Evolutionary conservation across 2,113 vertebrate species (phyloP).

Genomic region (Lonchura striata): DNA sequence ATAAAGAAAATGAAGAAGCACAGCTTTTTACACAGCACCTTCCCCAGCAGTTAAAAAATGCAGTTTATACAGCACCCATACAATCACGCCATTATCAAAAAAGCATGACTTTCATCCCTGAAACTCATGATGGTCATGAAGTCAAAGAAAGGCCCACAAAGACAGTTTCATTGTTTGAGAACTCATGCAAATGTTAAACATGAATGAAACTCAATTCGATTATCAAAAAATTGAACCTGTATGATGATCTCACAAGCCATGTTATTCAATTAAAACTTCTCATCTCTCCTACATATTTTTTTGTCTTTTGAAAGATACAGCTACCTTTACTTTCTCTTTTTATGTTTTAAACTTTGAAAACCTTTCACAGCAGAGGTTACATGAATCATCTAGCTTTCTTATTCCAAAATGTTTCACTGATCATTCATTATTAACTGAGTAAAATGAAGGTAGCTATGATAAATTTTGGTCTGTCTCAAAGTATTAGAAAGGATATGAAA

Average conservation of each 20-base stretch:
- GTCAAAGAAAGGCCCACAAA: slow-evolving; percentile 31
- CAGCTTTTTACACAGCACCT: slow-evolving; percentile 13
- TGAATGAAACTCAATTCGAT: slow-evolving; percentile 10
- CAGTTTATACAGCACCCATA: not conserved
- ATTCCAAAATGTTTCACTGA: slow-evolving; percentile 44
- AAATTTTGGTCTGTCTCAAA: slow-evolving; percentile 38
- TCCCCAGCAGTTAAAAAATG: slow-evolving; percentile 8
- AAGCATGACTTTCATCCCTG: not conserved
- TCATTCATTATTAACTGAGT: slow-evolving; percentile 64
- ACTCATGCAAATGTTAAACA: slow-evolving; percentile 22
- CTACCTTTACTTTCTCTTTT: not conserved
- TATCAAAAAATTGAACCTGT: slow-evolving; percentile 36
- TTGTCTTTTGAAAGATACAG: not conserved
- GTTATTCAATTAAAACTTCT: slow-evolving; percentile 19
- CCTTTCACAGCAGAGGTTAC: slow-evolving; percentile 22
- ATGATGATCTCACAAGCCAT: not conserved
- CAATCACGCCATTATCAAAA: not conserved
- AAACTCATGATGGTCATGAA: not conserved
- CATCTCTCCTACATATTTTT: not conserved
- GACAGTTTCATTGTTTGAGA: slow-evolving; percentile 48
- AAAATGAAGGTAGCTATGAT: slow-evolving; percentile 62
- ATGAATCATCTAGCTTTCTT: slow-evolving; percentile 46
- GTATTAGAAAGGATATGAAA: slow-evolving; percentile 60
- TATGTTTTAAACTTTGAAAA: slow-evolving; percentile 31
- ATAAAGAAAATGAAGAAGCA: not conserved